These are phyloP conservation scores for Symphodus melops DNA, from an alignment of 2,113 vertebrate genomes.

Conservation along the genomic window DNA sequence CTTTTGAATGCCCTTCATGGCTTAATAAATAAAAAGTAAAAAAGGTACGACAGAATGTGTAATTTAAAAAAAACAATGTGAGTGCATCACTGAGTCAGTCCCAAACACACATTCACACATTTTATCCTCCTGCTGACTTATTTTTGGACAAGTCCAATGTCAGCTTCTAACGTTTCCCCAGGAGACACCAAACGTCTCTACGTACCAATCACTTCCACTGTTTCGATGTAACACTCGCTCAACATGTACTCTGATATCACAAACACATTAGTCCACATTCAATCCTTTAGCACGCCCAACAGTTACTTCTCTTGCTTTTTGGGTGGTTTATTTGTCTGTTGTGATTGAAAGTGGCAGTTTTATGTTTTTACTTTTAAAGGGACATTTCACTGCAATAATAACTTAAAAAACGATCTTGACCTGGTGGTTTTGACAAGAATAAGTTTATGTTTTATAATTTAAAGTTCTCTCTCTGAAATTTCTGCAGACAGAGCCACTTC, in stretches of 20 bases:
- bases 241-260: background rate
- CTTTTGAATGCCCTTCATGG: constrained; percentile 10
- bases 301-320: background rate
- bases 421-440: background rate
- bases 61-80: constrained; percentile 40
- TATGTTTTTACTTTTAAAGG: background rate
- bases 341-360: background rate
- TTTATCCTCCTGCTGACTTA: background rate
- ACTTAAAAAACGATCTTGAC: background rate
- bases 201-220: background rate
- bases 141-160: constrained; percentile 10
- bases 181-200: constrained; percentile 1
- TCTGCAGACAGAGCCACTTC: background rate
- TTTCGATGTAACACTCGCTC: constrained; percentile 2
- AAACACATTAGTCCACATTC: background rate
- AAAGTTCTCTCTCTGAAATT: background rate
- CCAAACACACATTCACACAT: background rate
- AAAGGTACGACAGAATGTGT: constrained; percentile 20
- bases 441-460: constrained; percentile 3
- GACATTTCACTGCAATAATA: background rate
- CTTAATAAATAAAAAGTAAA: constrained; percentile 28
- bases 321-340: background rate
- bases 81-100: background rate
- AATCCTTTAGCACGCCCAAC: background rate
- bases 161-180: background rate